Evolutionary conservation across 2,113 vertebrate genomes (phyloP).

Genomic region (Ovis aries): ARS-UI_Ramb_v3.0 NC_056059.1:76486001-76486500

Average conservation of each 20-base stretch:
- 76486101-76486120: background rate
- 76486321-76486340: too few species aligned
- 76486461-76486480: too few species aligned
- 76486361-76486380: too few species aligned
- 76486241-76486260: background rate
- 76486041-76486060: background rate
- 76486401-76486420: too few species aligned
- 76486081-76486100: background rate
- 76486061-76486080: background rate
- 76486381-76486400: too few species aligned
- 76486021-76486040: background rate
- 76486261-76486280: background rate
- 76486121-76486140: background rate
- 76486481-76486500: too few species aligned
- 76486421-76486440: too few species aligned
- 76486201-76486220: background rate
- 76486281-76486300: background rate
- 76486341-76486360: too few species aligned
- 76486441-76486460: too few species aligned
- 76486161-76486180: background rate
- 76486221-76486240: background rate
- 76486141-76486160: rapidly evolving
- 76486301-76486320: too few species aligned
- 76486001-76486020: background rate
- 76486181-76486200: background rate